Evolutionary conservation across 1,140 invertebrate genomes (phyloP).

Genomic region (Pseudomyrmex flavicornis): DNA sequence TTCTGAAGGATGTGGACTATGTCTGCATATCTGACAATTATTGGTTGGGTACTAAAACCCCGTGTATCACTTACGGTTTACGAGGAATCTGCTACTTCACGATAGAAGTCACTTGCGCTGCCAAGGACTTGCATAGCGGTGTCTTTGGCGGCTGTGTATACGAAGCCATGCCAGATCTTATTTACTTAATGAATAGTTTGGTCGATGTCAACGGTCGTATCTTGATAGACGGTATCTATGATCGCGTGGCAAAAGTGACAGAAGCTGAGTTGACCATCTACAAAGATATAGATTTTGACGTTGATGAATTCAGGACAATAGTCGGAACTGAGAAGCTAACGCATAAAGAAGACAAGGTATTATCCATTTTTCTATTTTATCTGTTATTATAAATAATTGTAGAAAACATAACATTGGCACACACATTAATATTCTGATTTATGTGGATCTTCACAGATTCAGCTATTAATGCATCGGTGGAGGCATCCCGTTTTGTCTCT

Average conservation of each 20-base stretch:
- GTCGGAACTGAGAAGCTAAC: constrained; percentile 90
- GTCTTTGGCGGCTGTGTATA: constrained; percentile 96
- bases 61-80: constrained; percentile 98
- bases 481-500: constrained; percentile 95
- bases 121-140: constrained; percentile 98
- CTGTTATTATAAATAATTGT: constrained; percentile 8
- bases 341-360: constrained; percentile 91
- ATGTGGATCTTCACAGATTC: constrained; percentile 80
- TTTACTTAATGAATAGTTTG: constrained; percentile 93
- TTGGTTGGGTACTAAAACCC: constrained; percentile 98
- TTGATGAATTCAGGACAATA: constrained; percentile 90
- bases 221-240: constrained; percentile 91
- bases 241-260: constrained; percentile 91
- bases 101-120: constrained; percentile 94
- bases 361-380: constrained; percentile 54
- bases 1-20: constrained; percentile 95
- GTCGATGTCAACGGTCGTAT: constrained; percentile 95
- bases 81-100: constrained; percentile 97
- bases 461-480: constrained; percentile 96
- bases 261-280: constrained; percentile 93
- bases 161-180: constrained; percentile 95
- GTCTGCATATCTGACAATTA: constrained; percentile 99
- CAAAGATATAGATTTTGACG: constrained; percentile 95
- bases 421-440: not conserved
- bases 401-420: not conserved